phyloP scores from a whole-genome alignment of 2,888 invertebrate species.

The Acleris laterana region DNA sequence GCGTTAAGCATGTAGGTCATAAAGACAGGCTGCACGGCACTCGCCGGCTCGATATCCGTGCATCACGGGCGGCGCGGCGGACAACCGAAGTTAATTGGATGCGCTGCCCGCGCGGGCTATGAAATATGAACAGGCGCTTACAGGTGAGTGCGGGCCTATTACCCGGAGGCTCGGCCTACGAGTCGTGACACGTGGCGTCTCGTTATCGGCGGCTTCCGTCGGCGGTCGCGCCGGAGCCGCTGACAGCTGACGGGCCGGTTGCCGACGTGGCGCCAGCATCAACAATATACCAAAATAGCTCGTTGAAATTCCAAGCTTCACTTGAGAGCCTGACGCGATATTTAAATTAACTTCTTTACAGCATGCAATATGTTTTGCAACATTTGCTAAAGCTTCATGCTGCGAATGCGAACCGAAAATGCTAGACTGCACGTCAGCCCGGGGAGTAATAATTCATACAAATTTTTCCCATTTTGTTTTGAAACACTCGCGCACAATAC shows the following conservation, averaged over 20 bases:
- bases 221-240: slow-evolving; percentile 50
- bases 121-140: slow-evolving; percentile 67
- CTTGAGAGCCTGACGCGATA: slow-evolving; percentile 13
- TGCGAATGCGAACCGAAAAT: slow-evolving; percentile 19
- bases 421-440: slow-evolving; percentile 27
- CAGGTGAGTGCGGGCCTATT: slow-evolving; percentile 54
- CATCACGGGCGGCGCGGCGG: slow-evolving; percentile 70
- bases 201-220: slow-evolving; percentile 50
- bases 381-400: slow-evolving; percentile 3
- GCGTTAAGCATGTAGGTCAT: slow-evolving; percentile 52
- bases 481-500: slow-evolving; percentile 69
- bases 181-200: slow-evolving; percentile 51
- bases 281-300: slow-evolving; percentile 30
- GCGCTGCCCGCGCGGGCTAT: slow-evolving; percentile 61
- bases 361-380: slow-evolving; percentile 23
- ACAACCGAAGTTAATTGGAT: slow-evolving; percentile 80
- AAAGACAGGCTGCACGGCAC: slow-evolving; percentile 57
- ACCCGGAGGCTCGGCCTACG: slow-evolving; percentile 44
- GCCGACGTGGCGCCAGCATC: slow-evolving; percentile 37
- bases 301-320: slow-evolving; percentile 3
- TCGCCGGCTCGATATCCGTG: slow-evolving; percentile 73
- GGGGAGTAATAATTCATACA: slow-evolving; percentile 34
- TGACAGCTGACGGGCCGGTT: slow-evolving; percentile 57
- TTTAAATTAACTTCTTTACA: slow-evolving; percentile 19
- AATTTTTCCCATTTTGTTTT: slow-evolving; percentile 14